These are phyloP conservation scores for Coenonympha glycerion DNA, from an alignment of 2,888 invertebrate genomes.

Conservation along the genomic window DNA sequence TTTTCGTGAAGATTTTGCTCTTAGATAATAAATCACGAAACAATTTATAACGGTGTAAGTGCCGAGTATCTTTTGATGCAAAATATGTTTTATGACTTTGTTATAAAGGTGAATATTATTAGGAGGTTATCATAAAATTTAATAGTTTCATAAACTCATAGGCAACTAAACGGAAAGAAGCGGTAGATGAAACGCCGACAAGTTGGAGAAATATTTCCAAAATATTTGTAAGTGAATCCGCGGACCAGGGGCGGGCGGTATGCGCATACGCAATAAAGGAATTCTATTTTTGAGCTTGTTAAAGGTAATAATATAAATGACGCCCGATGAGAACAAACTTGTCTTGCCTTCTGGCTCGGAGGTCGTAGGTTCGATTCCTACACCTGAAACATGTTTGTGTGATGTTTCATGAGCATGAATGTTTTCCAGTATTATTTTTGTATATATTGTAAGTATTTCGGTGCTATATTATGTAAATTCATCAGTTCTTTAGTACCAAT, in stretches of 20 bases:
- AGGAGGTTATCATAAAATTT: not conserved
- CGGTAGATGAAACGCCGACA: constrained; percentile 73
- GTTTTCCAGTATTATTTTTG: too few species aligned
- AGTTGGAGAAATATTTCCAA: constrained; percentile 75
- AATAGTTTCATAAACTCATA: constrained; percentile 41
- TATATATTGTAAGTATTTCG: too few species aligned
- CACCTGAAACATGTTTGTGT: too few species aligned
- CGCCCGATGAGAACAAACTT: too few species aligned
- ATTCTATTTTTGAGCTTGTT: constrained; percentile 8
- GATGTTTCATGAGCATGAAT: too few species aligned
- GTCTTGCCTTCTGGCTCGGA: too few species aligned
- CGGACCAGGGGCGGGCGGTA: constrained; percentile 47
- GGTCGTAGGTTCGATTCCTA: too few species aligned
- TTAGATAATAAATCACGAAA: constrained; percentile 55
- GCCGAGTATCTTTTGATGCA: not conserved
- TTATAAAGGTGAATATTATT: constrained; percentile 19
- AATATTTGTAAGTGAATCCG: constrained; percentile 71
- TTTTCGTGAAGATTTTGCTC: constrained; percentile 69
- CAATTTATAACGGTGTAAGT: constrained; percentile 28
- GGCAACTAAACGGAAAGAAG: constrained; percentile 71
- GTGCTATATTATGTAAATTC: too few species aligned
- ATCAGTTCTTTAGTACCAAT: too few species aligned
- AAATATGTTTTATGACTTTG: constrained; percentile 4
- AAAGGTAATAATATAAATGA: not conserved
- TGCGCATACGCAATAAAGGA: constrained; percentile 25